These are phyloP conservation scores for Stomatorhinus walkeri DNA, from an alignment of 2,797 vertebrate species.

Conservation along the genomic window DNA sequence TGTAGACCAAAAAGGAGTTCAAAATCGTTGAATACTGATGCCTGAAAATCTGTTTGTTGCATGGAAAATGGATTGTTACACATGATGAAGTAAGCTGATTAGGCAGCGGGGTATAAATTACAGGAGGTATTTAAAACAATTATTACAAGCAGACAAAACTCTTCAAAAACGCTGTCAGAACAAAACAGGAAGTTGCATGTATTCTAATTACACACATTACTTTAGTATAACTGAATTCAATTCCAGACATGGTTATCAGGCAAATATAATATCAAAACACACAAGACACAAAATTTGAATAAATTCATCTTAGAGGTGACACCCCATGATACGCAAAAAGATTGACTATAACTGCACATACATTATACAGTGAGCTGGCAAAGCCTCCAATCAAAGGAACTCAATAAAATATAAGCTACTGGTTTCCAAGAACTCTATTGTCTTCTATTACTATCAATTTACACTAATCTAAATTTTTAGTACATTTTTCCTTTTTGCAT, in stretches of 20 bases:
- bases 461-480: not conserved
- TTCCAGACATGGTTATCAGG: not conserved
- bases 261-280: not conserved
- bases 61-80: not conserved
- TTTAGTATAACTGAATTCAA: not conserved
- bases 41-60: not conserved
- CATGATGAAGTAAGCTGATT: not conserved
- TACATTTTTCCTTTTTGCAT: not conserved
- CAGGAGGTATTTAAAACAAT: conserved; percentile 14
- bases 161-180: not conserved
- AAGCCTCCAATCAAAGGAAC: not conserved
- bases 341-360: not conserved
- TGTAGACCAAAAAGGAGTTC: not conserved
- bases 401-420: not conserved
- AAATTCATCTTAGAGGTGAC: not conserved
- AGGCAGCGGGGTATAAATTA: conserved; percentile 6
- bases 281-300: not conserved
- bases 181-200: not conserved
- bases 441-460: not conserved
- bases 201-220: not conserved
- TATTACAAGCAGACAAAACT: conserved; percentile 1
- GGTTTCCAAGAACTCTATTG: not conserved
- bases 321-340: not conserved
- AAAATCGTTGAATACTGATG: not conserved
- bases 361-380: not conserved